Base-by-base conservation (phyloP, 2,113 vertebrate genomes). In the Lophura nycthemera region DNA sequence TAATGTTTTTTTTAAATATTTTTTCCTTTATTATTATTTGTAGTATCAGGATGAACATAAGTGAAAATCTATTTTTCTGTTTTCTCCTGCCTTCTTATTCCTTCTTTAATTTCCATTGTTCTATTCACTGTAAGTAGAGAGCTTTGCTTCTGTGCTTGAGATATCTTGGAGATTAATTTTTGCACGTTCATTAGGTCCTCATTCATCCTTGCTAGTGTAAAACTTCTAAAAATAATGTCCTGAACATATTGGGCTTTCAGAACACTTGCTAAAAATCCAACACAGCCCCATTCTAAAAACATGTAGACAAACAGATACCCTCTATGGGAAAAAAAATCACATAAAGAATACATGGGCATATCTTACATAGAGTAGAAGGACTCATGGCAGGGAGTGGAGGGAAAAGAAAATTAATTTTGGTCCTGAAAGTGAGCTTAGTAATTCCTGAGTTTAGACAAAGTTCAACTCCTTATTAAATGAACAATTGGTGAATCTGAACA, bases 401-500 rank as follows among this genome's bases (percentile, higher is more conserved):
- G 25, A 13, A 38, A 63, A 48, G 30, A 57, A 43, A 8, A 40
- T 64, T 60, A 4, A 63, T 59, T 84, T 18, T 32, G 61, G 77
- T 83, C 63, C 76, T 50, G 13, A 32, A 93, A 80, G 22, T 71
- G 63, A 40, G 17, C 1, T 86, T 80, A 70, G 13, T 94, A 60
- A 69, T 83, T 91, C 77, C 73, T 80, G 61, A 93, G 85, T 90
- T 85, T 10, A 38, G 67, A 66, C 86, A 63, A 56, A 57, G 14
- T 43, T 38, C 48, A 80, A 57, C 25, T 74, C 86, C 65, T 47
- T 87, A 65, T 18, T 85, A 90, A 94, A 43, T 83, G 92, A 92
- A 89, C 71, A 91, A 85, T 70, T 54, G n/a, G 36, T 6, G 11
- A 72, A 22, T 86, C 47, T 60, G 86, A 95, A 86, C 50, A 89